Conservation (phyloP, 1,140 invertebrate genomes). For the Ganaspis sp. region DNA sequence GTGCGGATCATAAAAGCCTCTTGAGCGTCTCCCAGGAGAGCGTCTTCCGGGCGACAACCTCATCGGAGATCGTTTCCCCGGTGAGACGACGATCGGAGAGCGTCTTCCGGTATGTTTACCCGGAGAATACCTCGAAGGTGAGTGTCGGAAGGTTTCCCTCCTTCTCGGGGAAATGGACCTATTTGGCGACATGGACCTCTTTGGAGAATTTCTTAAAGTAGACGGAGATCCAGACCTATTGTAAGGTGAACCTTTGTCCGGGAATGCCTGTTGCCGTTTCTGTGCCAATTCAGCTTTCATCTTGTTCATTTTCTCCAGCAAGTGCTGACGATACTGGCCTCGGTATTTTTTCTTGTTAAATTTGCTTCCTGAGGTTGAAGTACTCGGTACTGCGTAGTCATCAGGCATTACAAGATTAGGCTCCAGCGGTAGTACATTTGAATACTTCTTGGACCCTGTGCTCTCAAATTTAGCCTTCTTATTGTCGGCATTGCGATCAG, state of each 20-base stretch:
- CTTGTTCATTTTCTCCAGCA: slow-evolving; percentile 11
- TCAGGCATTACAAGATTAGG: not conserved
- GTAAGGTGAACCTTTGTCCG: not conserved
- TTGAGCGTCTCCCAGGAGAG: slow-evolving; percentile 15
- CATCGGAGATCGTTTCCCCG: not conserved
- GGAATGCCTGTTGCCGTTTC: not conserved
- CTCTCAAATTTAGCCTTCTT: slow-evolving; percentile 58
- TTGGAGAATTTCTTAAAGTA: not conserved
- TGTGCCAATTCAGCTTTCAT: slow-evolving; percentile 14
- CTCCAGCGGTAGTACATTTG: not conserved
- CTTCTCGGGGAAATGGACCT: slow-evolving; percentile 15
- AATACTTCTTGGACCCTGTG: slow-evolving; percentile 33
- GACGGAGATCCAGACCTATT: not conserved
- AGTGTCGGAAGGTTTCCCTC: not conserved
- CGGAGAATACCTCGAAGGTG: too few species aligned
- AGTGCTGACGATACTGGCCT: not conserved
- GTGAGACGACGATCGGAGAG: not conserved
- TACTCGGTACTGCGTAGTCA: not conserved
- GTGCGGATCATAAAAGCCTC: slow-evolving; percentile 44
- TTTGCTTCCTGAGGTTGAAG: not conserved
- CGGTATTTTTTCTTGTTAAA: slow-evolving; percentile 21
- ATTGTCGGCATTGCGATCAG: too few species aligned
- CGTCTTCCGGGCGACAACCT: slow-evolving; percentile 9
- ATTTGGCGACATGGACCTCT: slow-evolving; percentile 35
- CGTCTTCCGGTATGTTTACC: not conserved